Base-by-base conservation (phyloP, 2,797 vertebrate genomes). In the Tiaroga cobitis region DNA sequence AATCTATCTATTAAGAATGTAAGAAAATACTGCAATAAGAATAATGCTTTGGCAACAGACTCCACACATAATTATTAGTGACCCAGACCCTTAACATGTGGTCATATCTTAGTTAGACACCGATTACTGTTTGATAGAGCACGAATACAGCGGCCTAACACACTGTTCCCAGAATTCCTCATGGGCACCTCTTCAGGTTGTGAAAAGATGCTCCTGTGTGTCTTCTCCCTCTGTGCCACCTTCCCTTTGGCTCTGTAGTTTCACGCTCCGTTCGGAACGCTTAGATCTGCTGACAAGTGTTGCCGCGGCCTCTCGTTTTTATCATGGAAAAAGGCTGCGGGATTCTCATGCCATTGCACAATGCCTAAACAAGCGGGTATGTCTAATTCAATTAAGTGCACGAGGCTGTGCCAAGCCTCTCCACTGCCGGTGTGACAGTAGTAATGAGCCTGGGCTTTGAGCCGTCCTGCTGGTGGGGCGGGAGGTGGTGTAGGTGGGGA, bases 361-460 rank as follows among this genome's bases (percentile, higher is more conserved):
- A 95, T 93, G 92, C 91, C 93, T 93, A 94, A 95, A 96, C 94
- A 96, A 95, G 93, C 93, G 93, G 94, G 94, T 95, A 96, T 96
- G 94, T 95, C 95, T 96, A 95, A 96, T 96, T 96, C 94, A 95
- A 95, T 96, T 96, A 96, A 94, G 94, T 94, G 92, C 92, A 92
- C 91, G 92, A 93, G 91, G 84, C 93, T 94, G 93, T 96, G 95
- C 95, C 95, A 96, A 95, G 94, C 93, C 91, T 93, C 91, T 91
- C 89, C 89, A 87, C 92, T 93, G 92, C 91, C 92, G 80, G 88
- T 93, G 91, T 94, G 95, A 95, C 94, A 94, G 93, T 92, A 93
- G 93, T 95, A 96, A 96, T 95, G 94, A 93, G 92, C 85, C 81
- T 68, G 82, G 86, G 83, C 90, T 91, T 89, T 90, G 85, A 95